These are phyloP conservation scores for Ctenosaura bakeri DNA, from an alignment of 2,797 vertebrate species.

Conservation along the genomic window DNA sequence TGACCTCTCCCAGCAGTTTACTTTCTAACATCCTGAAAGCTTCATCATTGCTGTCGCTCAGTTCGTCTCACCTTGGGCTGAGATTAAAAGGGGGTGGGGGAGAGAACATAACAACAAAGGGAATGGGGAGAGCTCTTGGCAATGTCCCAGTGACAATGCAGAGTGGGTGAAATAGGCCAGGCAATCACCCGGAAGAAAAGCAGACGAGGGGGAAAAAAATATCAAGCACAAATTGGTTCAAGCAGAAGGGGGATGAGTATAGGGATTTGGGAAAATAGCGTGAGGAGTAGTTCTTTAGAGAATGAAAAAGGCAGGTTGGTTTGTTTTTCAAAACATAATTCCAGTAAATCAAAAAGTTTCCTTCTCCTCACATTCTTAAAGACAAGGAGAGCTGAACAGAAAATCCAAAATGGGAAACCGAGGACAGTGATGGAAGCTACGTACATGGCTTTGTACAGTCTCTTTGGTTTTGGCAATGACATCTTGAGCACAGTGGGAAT, in stretches of 20 bases:
- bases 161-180: slow-evolving; percentile 53
- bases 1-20: slow-evolving; percentile 80
- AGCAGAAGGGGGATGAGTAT: slow-evolving; percentile 42
- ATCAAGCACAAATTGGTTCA: slow-evolving; percentile 28
- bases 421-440: background rate
- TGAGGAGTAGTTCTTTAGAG: slow-evolving; percentile 14
- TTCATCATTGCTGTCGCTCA: slow-evolving; percentile 72
- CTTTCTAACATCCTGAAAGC: slow-evolving; percentile 74
- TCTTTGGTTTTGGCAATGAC: background rate
- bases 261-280: slow-evolving; percentile 48
- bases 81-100: slow-evolving; percentile 73
- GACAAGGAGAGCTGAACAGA: background rate
- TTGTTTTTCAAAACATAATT: background rate
- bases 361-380: background rate
- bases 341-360: background rate
- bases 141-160: slow-evolving; percentile 51
- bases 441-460: too few species aligned
- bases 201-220: background rate
- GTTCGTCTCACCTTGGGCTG: slow-evolving; percentile 69
- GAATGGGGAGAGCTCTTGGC: slow-evolving; percentile 57
- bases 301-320: background rate
- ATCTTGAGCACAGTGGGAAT: background rate
- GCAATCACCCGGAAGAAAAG: slow-evolving; percentile 69
- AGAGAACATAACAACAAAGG: slow-evolving; percentile 55
- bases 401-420: background rate